A percentile compares a stretch with the other conserved stretches of the same genome.
These are phyloP conservation scores for Hylaeus anthracinus DNA, from an alignment of 1,140 invertebrate genomes.

Conservation along the genomic window DNA sequence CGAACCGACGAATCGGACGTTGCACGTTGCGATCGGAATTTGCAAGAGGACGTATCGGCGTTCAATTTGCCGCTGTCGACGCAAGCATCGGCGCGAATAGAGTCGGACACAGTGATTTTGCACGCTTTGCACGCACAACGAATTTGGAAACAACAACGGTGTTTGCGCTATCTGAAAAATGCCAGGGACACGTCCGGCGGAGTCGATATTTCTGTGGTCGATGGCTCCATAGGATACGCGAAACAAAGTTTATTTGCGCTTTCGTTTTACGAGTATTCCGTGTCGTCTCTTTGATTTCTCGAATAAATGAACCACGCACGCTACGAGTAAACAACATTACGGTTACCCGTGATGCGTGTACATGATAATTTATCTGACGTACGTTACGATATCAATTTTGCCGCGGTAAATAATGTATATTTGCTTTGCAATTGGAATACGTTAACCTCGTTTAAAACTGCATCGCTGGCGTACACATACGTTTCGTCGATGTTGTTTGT, in stretches of 20 bases:
- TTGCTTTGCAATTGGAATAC: neutral
- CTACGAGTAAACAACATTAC: neutral
- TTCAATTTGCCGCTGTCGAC: neutral
- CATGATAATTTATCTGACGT: neutral
- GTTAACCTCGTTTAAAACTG: neutral
- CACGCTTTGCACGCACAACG: neutral
- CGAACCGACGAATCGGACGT: neutral
- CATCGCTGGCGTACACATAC: neutral
- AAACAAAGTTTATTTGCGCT: neutral
- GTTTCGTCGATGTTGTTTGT: neutral
- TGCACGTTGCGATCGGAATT: neutral
- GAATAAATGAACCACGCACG: neutral
- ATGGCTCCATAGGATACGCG: neutral
- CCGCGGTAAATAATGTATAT: neutral
- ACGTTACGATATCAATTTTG: neutral
- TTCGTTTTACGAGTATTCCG: neutral
- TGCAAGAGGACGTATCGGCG: neutral
- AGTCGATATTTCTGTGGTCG: neutral
- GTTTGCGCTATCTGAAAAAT: slow-evolving; percentile 1
- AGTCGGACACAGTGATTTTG: neutral
- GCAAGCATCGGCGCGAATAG: neutral
- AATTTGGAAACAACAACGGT: neutral
- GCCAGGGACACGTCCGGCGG: neutral
- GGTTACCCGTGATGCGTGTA: neutral
- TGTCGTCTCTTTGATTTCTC: neutral